Percentiles rank a stretch among this genome's conserved stretches.
Conservation (phyloP, 2,888 invertebrate genomes). For the Caenorhabditis sp. region DNA sequence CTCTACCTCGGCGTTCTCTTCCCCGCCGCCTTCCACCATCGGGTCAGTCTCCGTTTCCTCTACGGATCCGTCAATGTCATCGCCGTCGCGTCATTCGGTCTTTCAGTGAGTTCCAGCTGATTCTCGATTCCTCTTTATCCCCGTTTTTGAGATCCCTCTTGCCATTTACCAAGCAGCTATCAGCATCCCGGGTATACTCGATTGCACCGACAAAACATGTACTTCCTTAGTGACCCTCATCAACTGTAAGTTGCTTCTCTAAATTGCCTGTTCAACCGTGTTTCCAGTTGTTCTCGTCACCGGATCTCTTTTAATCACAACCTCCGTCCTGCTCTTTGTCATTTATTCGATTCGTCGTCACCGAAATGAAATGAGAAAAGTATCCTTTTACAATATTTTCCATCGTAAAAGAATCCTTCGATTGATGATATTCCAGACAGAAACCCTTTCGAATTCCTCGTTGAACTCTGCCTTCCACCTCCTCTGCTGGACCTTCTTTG, state of each 20-base stretch:
- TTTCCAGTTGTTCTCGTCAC: slow-evolving; percentile 28
- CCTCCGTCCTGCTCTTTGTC: slow-evolving; percentile 1
- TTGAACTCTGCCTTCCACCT: slow-evolving; percentile 23
- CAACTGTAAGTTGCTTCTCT: slow-evolving; percentile 32
- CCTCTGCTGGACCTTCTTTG: slow-evolving; percentile 19
- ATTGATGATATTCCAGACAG: slow-evolving; percentile 14
- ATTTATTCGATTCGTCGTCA: slow-evolving; percentile 12
- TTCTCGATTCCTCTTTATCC: background rate
- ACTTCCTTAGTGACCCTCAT: slow-evolving; percentile 21
- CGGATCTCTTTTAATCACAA: slow-evolving; percentile 24
- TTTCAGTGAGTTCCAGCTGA: slow-evolving; percentile 2
- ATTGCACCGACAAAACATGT: slow-evolving; percentile 10
- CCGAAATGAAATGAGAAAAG: slow-evolving; percentile 17
- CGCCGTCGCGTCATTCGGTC: slow-evolving; percentile 1
- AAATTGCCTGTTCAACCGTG: too few relatives aligned
- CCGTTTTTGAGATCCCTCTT: slow-evolving; percentile 25
- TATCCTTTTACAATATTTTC: background rate
- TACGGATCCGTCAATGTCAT: slow-evolving; percentile 23
- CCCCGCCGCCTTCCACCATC: slow-evolving; percentile 23
- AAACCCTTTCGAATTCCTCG: slow-evolving; percentile 23
- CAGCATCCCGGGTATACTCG: slow-evolving; percentile 11
- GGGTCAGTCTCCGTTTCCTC: slow-evolving; percentile 4
- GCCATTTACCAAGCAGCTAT: slow-evolving; percentile 28
- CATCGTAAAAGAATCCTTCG: background rate
- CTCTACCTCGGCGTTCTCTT: slow-evolving; percentile 37